Evolutionary conservation across 2,797 vertebrate species (phyloP).

Genomic region (Pseudomugil tenellus): DNA sequence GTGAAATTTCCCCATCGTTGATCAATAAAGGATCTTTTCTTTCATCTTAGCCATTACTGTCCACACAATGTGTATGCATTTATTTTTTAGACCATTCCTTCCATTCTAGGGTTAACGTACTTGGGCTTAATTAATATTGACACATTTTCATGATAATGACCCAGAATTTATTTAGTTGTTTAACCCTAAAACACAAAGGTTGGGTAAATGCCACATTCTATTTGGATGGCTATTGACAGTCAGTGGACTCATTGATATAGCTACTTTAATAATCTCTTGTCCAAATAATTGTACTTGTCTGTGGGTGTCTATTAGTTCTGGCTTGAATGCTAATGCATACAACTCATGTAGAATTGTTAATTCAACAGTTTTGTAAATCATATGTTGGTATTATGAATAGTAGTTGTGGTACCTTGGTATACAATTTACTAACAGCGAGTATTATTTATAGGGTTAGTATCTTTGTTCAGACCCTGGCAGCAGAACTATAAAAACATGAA

Average conservation of each 20-base stretch:
- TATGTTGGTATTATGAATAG: neutral
- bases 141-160: constrained; percentile 3
- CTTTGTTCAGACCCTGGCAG: neutral
- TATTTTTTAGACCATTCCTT: constrained; percentile 10
- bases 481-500: constrained; percentile 22
- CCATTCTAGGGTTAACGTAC: constrained; percentile 11
- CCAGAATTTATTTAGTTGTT: neutral
- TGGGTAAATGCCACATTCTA: neutral
- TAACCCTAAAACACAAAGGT: no score
- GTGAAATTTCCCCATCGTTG: no score
- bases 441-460: constrained; percentile 14
- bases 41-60: no score
- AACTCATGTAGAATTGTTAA: constrained; percentile 6
- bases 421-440: constrained; percentile 18
- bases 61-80: constrained; percentile 9
- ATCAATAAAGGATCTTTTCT: no score
- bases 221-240: no score
- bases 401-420: neutral
- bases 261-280: neutral
- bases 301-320: neutral
- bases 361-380: neutral
- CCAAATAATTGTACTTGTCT: no score
- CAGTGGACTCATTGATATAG: neutral
- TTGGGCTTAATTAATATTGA: neutral
- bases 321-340: constrained; percentile 12